Evolutionary conservation across 2,113 vertebrate species (phyloP).

Genomic region (Xiphophorus maculatus): DNA sequence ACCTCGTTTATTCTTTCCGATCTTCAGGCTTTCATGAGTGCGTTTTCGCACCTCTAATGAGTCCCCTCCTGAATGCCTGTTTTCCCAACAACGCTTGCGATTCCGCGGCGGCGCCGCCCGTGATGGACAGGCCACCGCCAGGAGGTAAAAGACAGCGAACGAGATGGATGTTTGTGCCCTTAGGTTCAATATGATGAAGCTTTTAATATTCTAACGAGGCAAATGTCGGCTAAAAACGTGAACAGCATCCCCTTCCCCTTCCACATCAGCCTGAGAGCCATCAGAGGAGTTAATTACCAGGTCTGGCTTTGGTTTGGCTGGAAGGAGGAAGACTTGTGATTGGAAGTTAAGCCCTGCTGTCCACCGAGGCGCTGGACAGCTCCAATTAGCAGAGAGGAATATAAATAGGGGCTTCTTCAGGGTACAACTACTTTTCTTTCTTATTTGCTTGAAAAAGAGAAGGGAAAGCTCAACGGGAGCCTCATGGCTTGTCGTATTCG

Average conservation of each 20-base stretch:
- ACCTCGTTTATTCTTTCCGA: conserved; percentile 24
- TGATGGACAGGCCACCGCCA: conserved; percentile 36
- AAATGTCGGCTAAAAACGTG: conserved; percentile 34
- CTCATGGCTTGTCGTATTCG: not conserved
- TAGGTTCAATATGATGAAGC: conserved; percentile 49
- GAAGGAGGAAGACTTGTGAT: conserved; percentile 11
- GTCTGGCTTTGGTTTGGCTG: conserved; percentile 25
- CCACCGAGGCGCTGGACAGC: not conserved
- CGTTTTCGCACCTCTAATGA: conserved; percentile 65
- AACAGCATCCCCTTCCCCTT: conserved; percentile 23
- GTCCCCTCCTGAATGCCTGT: conserved; percentile 64
- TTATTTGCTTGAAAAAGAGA: conserved; percentile 6
- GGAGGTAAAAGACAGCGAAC: conserved; percentile 33
- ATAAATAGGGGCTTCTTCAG: not conserved
- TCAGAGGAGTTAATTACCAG: conserved; percentile 64
- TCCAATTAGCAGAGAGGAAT: conserved; percentile 4
- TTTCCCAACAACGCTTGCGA: conserved; percentile 53
- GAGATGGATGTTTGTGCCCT: conserved; percentile 16
- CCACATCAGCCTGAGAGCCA: conserved; percentile 27
- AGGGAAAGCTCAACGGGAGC: conserved; percentile 14
- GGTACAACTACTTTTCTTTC: not conserved
- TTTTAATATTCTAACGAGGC: conserved; percentile 48
- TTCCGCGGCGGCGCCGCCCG: not conserved
- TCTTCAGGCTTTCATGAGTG: conserved; percentile 29
- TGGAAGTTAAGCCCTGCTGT: conserved; percentile 13